A percentile compares a stretch with the other conserved stretches of the same genome.
These are phyloP conservation scores for Ricordea florida DNA, from an alignment of 92 coral and sea anemone species.

Conservation along the genomic window DNA sequence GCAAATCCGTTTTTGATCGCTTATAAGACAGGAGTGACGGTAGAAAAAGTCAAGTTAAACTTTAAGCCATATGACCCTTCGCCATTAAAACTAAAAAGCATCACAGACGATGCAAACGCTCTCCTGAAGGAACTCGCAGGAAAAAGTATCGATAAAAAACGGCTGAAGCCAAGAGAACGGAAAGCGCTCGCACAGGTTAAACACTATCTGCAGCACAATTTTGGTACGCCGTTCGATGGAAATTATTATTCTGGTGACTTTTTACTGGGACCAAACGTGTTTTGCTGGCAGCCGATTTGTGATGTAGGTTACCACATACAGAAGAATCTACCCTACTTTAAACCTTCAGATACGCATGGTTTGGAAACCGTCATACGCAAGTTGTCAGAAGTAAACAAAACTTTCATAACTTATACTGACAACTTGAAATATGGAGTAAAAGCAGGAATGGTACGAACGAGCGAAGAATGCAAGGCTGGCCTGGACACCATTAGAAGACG, in stretches of 20 bases:
- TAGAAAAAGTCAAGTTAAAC: constrained; percentile 16
- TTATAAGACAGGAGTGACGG: constrained; percentile 36
- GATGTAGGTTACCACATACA: constrained; percentile 4
- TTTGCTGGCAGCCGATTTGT: constrained; percentile 75
- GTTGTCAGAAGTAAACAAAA: constrained; percentile 56
- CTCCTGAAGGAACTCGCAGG: constrained; percentile 41
- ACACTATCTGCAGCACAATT: constrained; percentile 67
- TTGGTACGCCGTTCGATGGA: constrained; percentile 75
- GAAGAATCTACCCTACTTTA: constrained; percentile 5
- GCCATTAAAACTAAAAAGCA: constrained; percentile 50
- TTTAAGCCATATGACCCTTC: constrained; percentile 71
- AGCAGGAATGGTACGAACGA: constrained; percentile 72
- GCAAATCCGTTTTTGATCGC: constrained; percentile 47
- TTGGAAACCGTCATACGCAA: constrained; percentile 43
- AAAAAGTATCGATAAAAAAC: constrained; percentile 12
- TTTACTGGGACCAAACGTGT: constrained; percentile 77
- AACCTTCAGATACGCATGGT: constrained; percentile 53
- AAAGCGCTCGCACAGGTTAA: constrained; percentile 66
- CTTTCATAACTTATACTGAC: constrained; percentile 51
- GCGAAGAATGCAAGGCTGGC: constrained; percentile 65
- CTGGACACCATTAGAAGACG: constrained; percentile 41
- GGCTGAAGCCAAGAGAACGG: constrained; percentile 67
- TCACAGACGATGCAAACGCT: constrained; percentile 59
- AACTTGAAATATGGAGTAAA: constrained; percentile 60
- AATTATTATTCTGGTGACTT: constrained; percentile 80